Percentiles rank a stretch among this genome's conserved stretches.
Evolutionary conservation across 1,140 invertebrate species (phyloP).

Genomic region (Gonioctena quinquepunctata): DNA sequence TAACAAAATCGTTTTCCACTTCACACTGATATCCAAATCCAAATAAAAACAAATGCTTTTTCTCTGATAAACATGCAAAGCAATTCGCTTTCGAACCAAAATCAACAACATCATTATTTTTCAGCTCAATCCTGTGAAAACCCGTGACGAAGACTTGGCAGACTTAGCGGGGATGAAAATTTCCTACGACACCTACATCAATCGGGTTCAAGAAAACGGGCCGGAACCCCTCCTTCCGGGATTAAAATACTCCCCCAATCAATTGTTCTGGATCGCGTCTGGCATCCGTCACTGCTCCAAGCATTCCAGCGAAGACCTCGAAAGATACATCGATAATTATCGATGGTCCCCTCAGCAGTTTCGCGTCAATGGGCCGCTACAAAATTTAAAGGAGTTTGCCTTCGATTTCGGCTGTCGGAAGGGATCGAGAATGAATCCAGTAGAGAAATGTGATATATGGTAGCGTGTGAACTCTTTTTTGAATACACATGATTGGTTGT

Average conservation of each 20-base stretch:
- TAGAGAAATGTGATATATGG: slow-evolving; percentile 45
- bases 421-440: slow-evolving; percentile 85
- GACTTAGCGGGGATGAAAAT: slow-evolving; percentile 83
- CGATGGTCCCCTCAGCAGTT: slow-evolving; percentile 65
- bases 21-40: no score
- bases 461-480: no score
- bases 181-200: slow-evolving; percentile 80
- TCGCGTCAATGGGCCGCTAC: slow-evolving; percentile 85
- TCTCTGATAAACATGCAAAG: not conserved
- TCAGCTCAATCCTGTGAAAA: slow-evolving; percentile 76
- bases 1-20: not conserved
- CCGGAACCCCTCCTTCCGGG: slow-evolving; percentile 69
- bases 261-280: slow-evolving; percentile 71
- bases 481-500: no score
- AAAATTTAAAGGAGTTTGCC: slow-evolving; percentile 86
- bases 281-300: slow-evolving; percentile 69
- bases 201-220: slow-evolving; percentile 69
- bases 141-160: slow-evolving; percentile 91
- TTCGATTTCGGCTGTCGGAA: slow-evolving; percentile 82
- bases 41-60: no score
- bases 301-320: slow-evolving; percentile 64
- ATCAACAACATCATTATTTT: not conserved
- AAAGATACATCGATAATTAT: slow-evolving; percentile 67
- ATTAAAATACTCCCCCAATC: slow-evolving; percentile 67
- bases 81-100: no score